Percentiles rank a stretch among this genome's conserved stretches.
These are phyloP conservation scores for Colistium nudipinnis DNA, from an alignment of 2,113 vertebrate genomes.

Conservation along the genomic window DNA sequence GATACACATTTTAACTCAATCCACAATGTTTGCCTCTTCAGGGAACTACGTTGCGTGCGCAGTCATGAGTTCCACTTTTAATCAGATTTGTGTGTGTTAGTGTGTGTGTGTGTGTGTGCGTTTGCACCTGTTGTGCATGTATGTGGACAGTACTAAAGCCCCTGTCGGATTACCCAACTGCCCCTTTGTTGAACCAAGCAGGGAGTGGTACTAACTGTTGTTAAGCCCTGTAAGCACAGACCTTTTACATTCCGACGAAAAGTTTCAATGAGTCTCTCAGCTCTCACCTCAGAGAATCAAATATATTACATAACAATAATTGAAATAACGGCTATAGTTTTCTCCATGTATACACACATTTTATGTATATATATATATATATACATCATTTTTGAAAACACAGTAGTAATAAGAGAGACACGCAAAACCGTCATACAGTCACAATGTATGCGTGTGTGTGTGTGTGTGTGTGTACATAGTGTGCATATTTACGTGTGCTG, in stretches of 20 bases:
- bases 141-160: slow-evolving; percentile 28
- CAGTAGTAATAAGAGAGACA: background rate
- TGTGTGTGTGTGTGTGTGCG: background rate
- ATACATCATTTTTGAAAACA: no score
- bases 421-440: background rate
- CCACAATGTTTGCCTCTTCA: no score
- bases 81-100: slow-evolving; percentile 18
- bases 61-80: no score
- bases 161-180: slow-evolving; percentile 52
- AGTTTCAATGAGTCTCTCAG: background rate
- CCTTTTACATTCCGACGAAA: slow-evolving; percentile 23
- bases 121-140: slow-evolving; percentile 20
- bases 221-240: slow-evolving; percentile 32
- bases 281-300: no score
- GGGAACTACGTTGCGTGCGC: no score
- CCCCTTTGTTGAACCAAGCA: slow-evolving; percentile 60
- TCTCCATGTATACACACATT: background rate
- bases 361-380: no score
- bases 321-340: background rate
- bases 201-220: slow-evolving; percentile 34
- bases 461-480: background rate
- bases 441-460: background rate
- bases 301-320: background rate
- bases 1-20: no score
- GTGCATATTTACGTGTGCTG: background rate